These are phyloP conservation scores for Polia nebulosa DNA, from an alignment of 2,888 invertebrate species.

Conservation along the genomic window DNA sequence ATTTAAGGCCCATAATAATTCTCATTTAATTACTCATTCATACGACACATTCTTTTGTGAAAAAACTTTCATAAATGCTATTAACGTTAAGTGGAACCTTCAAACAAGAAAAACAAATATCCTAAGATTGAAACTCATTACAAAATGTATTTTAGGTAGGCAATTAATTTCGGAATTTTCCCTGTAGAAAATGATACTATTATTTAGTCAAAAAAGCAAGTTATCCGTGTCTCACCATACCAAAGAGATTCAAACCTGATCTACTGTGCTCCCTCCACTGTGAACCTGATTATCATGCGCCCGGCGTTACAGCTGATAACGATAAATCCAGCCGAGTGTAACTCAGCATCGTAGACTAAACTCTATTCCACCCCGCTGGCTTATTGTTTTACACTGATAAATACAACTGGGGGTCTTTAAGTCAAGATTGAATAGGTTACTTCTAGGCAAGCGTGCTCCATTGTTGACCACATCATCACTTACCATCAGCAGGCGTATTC, in stretches of 20 bases:
- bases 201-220: not conserved
- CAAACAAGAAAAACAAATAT: not conserved
- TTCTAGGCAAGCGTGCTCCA: too few species aligned
- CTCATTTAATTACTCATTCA: constrained; percentile 29
- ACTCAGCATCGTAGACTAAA: constrained; percentile 27
- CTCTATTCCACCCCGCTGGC: constrained; percentile 34
- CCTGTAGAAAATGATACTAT: too few species aligned
- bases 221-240: not conserved
- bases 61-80: not conserved
- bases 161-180: not conserved
- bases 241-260: constrained; percentile 1
- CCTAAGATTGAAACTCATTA: not conserved
- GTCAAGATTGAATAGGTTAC: too few species aligned
- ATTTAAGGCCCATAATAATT: constrained; percentile 18
- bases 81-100: not conserved
- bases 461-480: too few species aligned
- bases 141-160: too few species aligned
- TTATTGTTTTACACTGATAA: constrained; percentile 47
- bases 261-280: constrained; percentile 12
- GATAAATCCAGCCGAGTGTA: constrained; percentile 43
- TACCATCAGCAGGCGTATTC: too few species aligned
- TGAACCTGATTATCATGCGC: constrained; percentile 41
- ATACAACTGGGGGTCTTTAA: too few species aligned
- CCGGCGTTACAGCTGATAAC: constrained; percentile 35
- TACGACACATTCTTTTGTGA: constrained; percentile 19